Evolutionary conservation across 1,140 invertebrate genomes (phyloP), one percentile per base, ranked within the genome.

Genomic region (Drosophila ercepeae): DNA sequence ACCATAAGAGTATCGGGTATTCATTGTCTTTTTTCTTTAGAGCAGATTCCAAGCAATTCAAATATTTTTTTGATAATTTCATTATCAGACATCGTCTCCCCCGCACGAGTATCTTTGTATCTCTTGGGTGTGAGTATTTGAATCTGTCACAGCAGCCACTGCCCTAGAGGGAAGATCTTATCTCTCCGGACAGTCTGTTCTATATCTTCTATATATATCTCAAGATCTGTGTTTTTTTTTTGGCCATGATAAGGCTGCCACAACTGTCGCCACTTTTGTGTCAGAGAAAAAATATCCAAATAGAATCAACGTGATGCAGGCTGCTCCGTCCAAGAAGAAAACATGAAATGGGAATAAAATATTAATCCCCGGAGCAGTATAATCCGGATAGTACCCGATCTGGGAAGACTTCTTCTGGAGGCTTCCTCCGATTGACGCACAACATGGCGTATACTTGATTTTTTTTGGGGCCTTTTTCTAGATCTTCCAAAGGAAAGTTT

Each of bases 51-150:
- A 21, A 11, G 52, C 65, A 75, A 54, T 58, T 81, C 45, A 76
- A 82, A 77, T 81, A 77, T 82, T 82, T 82, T 58, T n/a, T n/a
- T n/a, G n/a, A n/a, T n/a, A n/a, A n/a, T 83, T 75, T 63, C 41
- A 55, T 75, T 83, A 78, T 78, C 75, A 69, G 45, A 16, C 39
- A 54, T 58, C 36, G 52, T 55, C 67, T 52, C n/a, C 13, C 3
- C n/a, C 39, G 18, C 45, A 42, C 42, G n/a, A 39, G 36, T 39
- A 39, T 39, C 36, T 25, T 16, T 11, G 41, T n/a, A 42, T 42
- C 39, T 41, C n/a, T 7, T 14, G 14, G n/a, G 13, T 41, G 36
- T 16, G 39, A 9, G 39, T 8, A 42, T 42, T 9, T 52, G 27
- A 13, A n/a, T 21, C 21, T 54, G 52, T 41, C 51, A 53, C 51